Evolutionary conservation across 2,113 vertebrate genomes (phyloP).

Genomic region (Ctenomys sociabilis): DNA sequence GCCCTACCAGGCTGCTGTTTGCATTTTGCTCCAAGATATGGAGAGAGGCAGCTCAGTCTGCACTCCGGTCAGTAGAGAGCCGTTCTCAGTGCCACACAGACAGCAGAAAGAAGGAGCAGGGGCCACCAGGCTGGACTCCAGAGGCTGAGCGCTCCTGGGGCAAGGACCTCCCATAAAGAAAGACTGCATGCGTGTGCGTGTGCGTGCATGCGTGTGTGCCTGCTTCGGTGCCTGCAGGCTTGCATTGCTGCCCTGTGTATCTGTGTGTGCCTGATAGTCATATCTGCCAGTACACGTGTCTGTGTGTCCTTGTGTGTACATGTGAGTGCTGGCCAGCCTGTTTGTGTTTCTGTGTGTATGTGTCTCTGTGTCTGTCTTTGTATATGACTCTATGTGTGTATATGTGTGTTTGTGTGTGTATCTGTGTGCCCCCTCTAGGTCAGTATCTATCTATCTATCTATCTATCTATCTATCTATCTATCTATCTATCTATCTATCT

Average conservation of each 20-base stretch:
- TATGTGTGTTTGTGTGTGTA: neutral
- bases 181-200: neutral
- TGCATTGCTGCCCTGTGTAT: neutral
- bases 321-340: neutral
- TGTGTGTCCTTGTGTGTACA: neutral
- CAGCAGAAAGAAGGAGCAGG: fast-evolving
- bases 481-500: too few relatives aligned
- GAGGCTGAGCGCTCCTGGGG: neutral
- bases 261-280: fast-evolving
- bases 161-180: neutral
- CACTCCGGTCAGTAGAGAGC: constrained; percentile 44
- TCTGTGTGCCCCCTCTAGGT: neutral
- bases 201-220: too few relatives aligned
- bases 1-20: constrained; percentile 71
- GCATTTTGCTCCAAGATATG: constrained; percentile 34
- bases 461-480: too few relatives aligned
- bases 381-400: neutral
- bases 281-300: too few relatives aligned
- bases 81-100: constrained; percentile 13
- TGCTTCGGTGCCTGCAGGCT: too few relatives aligned
- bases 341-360: too few relatives aligned
- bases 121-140: fast-evolving
- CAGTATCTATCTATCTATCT: neutral
- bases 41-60: constrained; percentile 56
- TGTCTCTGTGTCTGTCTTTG: neutral